phyloP scores from a whole-genome alignment of 2,888 invertebrate species.

The Orthosia incerta region DNA sequence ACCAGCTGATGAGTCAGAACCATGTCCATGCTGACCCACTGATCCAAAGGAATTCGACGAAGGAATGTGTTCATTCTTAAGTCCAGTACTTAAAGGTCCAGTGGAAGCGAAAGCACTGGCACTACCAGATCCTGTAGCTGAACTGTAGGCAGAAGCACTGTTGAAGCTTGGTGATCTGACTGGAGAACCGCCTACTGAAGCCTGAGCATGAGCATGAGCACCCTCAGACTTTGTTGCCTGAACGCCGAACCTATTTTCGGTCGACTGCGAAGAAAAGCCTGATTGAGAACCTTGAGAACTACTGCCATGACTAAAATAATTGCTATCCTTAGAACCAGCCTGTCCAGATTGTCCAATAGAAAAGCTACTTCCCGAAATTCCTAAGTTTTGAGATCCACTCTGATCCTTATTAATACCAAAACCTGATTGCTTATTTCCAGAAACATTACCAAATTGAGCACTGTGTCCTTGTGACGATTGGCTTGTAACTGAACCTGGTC shows the following conservation, averaged over 20 bases:
- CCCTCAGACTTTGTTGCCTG: slow-evolving; percentile 51
- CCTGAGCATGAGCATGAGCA: slow-evolving; percentile 17
- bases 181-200: slow-evolving; percentile 13
- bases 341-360: slow-evolving; percentile 25
- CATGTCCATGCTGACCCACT: slow-evolving; percentile 12
- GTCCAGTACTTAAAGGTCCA: slow-evolving; percentile 57
- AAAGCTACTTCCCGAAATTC: slow-evolving; percentile 28
- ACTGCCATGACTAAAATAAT: slow-evolving; percentile 15
- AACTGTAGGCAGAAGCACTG: slow-evolving; percentile 42
- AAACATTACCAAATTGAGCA: slow-evolving; percentile 23
- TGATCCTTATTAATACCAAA: slow-evolving; percentile 22
- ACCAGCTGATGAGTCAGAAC: slow-evolving; percentile 35
- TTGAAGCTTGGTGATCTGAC: slow-evolving; percentile 17
- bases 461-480: slow-evolving; percentile 26
- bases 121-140: slow-evolving; percentile 58
- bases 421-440: slow-evolving; percentile 8
- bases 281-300: slow-evolving; percentile 6
- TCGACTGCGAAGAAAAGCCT: slow-evolving; percentile 31
- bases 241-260: slow-evolving; percentile 50
- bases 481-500: slow-evolving; percentile 11
- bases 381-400: slow-evolving; percentile 13
- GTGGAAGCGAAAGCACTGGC: slow-evolving; percentile 61
- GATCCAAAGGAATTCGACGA: slow-evolving; percentile 14
- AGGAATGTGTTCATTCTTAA: slow-evolving; percentile 69
- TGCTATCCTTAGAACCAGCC: slow-evolving; percentile 30